phyloP scores from a whole-genome alignment of 2,113 vertebrate genomes.

The Nettapus auritus region DNA sequence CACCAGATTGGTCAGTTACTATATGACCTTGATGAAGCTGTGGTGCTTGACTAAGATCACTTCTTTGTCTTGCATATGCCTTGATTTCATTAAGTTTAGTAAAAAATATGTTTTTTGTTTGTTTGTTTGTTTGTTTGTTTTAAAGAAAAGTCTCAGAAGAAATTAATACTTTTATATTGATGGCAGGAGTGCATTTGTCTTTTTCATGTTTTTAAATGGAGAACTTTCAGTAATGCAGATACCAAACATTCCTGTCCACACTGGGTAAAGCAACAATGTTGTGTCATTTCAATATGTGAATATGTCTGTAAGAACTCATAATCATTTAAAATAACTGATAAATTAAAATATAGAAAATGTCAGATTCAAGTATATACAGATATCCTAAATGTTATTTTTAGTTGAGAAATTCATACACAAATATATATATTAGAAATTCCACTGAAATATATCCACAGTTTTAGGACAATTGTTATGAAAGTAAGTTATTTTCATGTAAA shows the following conservation, averaged over 20 bases:
- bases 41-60: no score
- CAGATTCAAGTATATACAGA: fast-evolving
- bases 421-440: background rate
- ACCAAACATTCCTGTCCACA: background rate
- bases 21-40: no score
- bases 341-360: background rate
- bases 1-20: no score
- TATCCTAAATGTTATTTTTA: no score
- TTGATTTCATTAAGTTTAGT: background rate
- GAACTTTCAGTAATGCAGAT: background rate
- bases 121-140: no score
- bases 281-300: background rate
- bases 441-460: background rate
- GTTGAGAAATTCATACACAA: background rate
- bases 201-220: background rate
- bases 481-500: background rate
- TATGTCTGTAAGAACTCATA: background rate
- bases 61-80: no score
- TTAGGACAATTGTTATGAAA: background rate
- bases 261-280: background rate
- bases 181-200: background rate
- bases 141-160: no score
- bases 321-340: background rate
- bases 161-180: background rate
- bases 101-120: background rate